These are phyloP conservation scores for Tenthredo mesomela DNA, from an alignment of 2,888 invertebrate species.

Conservation along the genomic window DNA sequence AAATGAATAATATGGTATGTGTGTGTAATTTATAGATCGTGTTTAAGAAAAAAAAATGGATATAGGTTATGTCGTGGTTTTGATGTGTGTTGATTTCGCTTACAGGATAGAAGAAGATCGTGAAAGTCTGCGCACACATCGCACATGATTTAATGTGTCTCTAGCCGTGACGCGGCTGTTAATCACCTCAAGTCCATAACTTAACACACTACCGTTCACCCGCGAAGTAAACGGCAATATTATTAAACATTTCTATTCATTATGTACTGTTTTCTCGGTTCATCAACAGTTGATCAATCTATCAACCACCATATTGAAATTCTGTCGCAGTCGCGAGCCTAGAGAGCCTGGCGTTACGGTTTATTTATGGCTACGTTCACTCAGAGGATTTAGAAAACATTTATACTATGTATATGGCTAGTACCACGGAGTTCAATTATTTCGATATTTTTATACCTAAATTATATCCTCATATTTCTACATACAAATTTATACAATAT, in stretches of 20 bases:
- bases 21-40: neutral
- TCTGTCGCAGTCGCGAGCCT: neutral
- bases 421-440: neutral
- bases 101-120: slow-evolving; percentile 92
- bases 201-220: slow-evolving; percentile 65
- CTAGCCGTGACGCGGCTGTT: slow-evolving; percentile 59
- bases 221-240: slow-evolving; percentile 64
- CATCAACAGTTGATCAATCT: slow-evolving; percentile 73
- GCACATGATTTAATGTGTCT: slow-evolving; percentile 84
- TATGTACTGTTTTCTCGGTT: slow-evolving; percentile 55
- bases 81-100: slow-evolving; percentile 75
- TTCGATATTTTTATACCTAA: too few relatives aligned
- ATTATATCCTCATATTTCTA: neutral
- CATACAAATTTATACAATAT: neutral
- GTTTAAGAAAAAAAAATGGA: neutral
- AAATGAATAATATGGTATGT: neutral
- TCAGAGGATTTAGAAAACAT: neutral
- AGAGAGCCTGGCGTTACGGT: too few relatives aligned
- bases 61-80: slow-evolving; percentile 54
- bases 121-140: slow-evolving; percentile 97
- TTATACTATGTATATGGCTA: neutral
- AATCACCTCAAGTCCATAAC: slow-evolving; percentile 72
- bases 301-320: slow-evolving; percentile 75
- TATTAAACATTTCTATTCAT: slow-evolving; percentile 67
- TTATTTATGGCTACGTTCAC: neutral